Evolutionary conservation across 1,140 invertebrate species (phyloP), one percentile per base, ranked within the genome.

Genomic region (Trichonephila clavata): DNA sequence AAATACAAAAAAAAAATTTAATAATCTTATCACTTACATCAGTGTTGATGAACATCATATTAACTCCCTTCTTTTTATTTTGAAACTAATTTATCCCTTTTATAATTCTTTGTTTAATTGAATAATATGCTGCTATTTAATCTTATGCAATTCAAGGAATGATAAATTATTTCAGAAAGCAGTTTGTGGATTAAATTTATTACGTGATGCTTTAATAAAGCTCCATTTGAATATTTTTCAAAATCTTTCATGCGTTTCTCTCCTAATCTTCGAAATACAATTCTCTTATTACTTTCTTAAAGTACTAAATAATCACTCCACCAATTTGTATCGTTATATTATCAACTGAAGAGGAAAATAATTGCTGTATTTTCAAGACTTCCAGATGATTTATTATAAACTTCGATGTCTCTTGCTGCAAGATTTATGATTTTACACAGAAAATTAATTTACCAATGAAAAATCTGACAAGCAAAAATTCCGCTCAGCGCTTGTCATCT

Each of bases 381-480:
- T 65, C 2, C 27, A 27, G 24, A 14, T 27, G 68, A 71, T 71
- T 71, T 71, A 24, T 27, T 71, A 27, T 24, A 71, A 71, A 71
- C 24, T 27, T 18, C n/a, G 27, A 71, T 71, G 68, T 71, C 68
- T 27, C n/a, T 13, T 14, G 24, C n/a, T 5, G n/a, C 13, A 27
- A 71, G 68, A 71, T 71, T 71, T 71, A 71, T 32, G 27, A 71
- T 27, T 71, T 71, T 16, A 71, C 24, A 71, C 68, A 71, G 24
- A 71, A 71, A 71, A 71, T 71, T 71, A 71, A 71, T 71, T 71
- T 71, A 71, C 24, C 68, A 27, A 71, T 71, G 68, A 71, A 71
- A 71, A 71, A 71, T 71, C 68, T 71, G 68, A 71, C 68, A 71
- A 71, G 68, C 68, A 71, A 71, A 71, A 71, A 71, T 32, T 71